Base-by-base conservation (phyloP, 2,797 vertebrate species). In the Macrochelys suwanniensis region DNA sequence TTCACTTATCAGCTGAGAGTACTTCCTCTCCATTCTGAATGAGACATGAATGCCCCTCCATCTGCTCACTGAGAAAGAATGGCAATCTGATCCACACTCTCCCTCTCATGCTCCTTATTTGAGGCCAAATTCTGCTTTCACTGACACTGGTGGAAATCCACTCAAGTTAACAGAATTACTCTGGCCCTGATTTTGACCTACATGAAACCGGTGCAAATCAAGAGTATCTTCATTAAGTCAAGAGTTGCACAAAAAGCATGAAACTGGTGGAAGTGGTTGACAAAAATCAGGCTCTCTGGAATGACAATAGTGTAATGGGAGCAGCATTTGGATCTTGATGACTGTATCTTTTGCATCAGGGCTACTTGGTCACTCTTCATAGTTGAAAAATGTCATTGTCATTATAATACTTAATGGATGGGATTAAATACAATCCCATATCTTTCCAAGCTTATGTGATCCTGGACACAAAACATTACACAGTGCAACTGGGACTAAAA, bases 371-470 rank as follows among this genome's bases (percentile, higher is more conserved):
- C 68, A 78, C 33, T 76, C 21, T 85, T 57, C 28, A 51, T 74
- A 1, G 31, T 42, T 78, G 37, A 88, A 95, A 74, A 2, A 68
- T 0, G 4, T 12, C 77, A 15, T 7, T 42, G 77, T 0, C 0
- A 49, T 51, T 93, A 80, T 65, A 78, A 26, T 10, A n/a, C 31
- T 47, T 26, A 33, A 15, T 49, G 25, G 53, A 25, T 68, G 84
- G 53, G 71, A 74, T n/a, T 53, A 45, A 85, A 47, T 0, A 0
- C 85, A 26, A 37, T 42, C 49, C 90, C 0, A 2, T 5, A 37
- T 90, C 94, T 92, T 96, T 96, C 94, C 88, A 95, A 93, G 93
- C 92, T 90, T 33, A 51, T 11, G 50, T 6, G 5, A 61, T 80
- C 19, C 82, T 50, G 68, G 82, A 59, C 33, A 76, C 2, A 26